Evolutionary conservation across 2,797 vertebrate genomes (phyloP), one percentile per base, ranked within the genome.

Genomic region (Moxostoma hubbsi): DNA sequence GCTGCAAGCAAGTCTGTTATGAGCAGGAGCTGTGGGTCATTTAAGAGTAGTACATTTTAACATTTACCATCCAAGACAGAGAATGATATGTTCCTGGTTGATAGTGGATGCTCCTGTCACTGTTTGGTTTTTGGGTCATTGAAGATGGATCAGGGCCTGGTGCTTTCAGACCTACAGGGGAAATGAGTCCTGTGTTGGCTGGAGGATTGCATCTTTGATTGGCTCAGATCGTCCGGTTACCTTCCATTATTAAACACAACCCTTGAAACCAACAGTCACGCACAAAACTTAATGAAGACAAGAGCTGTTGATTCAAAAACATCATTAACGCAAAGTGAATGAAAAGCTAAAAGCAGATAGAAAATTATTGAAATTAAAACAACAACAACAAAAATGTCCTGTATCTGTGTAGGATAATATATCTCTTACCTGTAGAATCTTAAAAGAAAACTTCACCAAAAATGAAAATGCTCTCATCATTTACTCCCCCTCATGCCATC

Each of bases 71-170:
- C 47, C 47, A 43, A 69, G 66, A 15, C 24, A 1, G 12, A 55
- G 43, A 65, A 65, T 51, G 5, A 46, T 2, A 51, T 63, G 6
- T 59, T 43, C 58, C 65, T 54, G 57, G 46, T 15, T 53, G 11
- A 18, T 36, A 16, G 36, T 36, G 16, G 16, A 9, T 73, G 15
- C 57, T 53, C 36, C 36, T 36, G 36, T 36, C 43, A 49, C 16
- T 50, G 16, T 57, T 64, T 45, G 51, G 13, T 71, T 81, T 81
- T n/a, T 72, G 53, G 80, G 66, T 64, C 67, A 36, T 63, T 76
- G 53, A 50, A 66, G 61, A 65, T 63, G 11, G 58, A 69, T 80
- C 5, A 43, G 24, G 5, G 36, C 15, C 47, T 73, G 67, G 12
- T 55, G 68, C 12, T 55, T 55, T 70, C 11, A 12, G 51, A 13